Evolutionary conservation across 2,113 vertebrate species (phyloP).

Genomic region (Calidris pugnax): DNA sequence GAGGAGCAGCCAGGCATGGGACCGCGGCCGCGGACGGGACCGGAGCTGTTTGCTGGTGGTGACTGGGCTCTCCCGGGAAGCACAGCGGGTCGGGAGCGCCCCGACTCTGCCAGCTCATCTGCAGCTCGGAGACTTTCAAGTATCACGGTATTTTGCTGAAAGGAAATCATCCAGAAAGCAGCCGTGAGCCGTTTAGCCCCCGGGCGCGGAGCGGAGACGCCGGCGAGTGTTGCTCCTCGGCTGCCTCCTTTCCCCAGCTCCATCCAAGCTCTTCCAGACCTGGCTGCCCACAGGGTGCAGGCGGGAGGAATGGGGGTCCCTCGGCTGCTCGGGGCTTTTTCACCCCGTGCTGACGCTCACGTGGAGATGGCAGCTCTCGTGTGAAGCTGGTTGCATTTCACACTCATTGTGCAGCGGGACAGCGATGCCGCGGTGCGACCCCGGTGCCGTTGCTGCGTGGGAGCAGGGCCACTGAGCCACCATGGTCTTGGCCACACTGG

Average conservation of each 20-base stretch:
- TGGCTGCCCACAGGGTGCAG: fast-evolving
- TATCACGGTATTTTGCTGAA: neutral
- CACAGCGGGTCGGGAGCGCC: neutral
- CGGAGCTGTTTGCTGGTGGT: neutral
- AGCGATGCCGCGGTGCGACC: fast-evolving
- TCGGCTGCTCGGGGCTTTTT: fast-evolving
- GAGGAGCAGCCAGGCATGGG: neutral
- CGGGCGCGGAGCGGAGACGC: fast-evolving
- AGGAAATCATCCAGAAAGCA: conserved; percentile 4
- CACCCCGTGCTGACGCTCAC: fast-evolving
- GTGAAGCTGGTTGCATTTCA: fast-evolving
- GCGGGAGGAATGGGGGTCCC: neutral
- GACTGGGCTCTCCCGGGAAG: neutral
- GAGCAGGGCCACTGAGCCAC: fast-evolving
- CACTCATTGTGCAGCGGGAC: fast-evolving
- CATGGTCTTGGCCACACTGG: fast-evolving
- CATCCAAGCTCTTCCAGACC: neutral
- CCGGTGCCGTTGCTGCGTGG: fast-evolving
- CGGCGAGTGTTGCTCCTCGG: fast-evolving
- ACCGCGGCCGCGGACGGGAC: neutral
- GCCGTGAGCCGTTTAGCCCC: neutral
- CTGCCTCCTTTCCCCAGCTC: neutral
- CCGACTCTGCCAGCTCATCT: fast-evolving
- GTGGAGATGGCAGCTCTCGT: fast-evolving
- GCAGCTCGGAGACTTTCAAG: neutral